Evolutionary conservation across 1,140 invertebrate genomes (phyloP).

Genomic region (Leptonema lineaticorne): DNA sequence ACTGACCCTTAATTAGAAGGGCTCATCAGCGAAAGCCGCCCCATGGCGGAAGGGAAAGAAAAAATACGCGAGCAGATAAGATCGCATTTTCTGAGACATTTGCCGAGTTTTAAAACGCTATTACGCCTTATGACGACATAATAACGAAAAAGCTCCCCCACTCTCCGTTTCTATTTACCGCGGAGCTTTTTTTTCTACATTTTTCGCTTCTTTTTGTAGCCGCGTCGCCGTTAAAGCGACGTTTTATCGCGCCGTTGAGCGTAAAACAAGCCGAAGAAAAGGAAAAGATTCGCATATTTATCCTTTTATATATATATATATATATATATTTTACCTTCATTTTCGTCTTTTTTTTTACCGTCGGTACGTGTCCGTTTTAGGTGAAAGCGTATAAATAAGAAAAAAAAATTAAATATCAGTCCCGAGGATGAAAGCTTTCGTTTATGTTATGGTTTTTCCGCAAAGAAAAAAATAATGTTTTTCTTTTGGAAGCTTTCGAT

Average conservation of each 20-base stretch:
- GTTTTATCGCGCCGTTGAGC: conserved; percentile 14
- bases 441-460: too few species aligned
- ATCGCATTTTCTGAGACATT: background rate
- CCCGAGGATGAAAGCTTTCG: too few species aligned
- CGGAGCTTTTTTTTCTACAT: too few species aligned
- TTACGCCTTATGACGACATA: background rate
- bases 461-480: background rate
- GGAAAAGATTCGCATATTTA: background rate
- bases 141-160: conserved; percentile 9
- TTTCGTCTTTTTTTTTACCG: too few species aligned
- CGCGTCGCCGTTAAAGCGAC: background rate
- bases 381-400: background rate
- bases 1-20: too few species aligned
- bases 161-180: too few species aligned
- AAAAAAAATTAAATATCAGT: too few species aligned
- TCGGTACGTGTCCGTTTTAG: background rate
- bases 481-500: background rate
- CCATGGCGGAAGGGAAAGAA: too few species aligned
- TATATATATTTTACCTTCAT: too few species aligned
- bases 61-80: too few species aligned
- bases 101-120: background rate
- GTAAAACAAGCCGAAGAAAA: conserved; percentile 9
- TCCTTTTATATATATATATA: too few species aligned
- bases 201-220: background rate
- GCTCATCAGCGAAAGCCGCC: too few species aligned